Evolutionary conservation across 2,113 vertebrate species (phyloP).

Genomic region (Nycticebus coucang): DNA sequence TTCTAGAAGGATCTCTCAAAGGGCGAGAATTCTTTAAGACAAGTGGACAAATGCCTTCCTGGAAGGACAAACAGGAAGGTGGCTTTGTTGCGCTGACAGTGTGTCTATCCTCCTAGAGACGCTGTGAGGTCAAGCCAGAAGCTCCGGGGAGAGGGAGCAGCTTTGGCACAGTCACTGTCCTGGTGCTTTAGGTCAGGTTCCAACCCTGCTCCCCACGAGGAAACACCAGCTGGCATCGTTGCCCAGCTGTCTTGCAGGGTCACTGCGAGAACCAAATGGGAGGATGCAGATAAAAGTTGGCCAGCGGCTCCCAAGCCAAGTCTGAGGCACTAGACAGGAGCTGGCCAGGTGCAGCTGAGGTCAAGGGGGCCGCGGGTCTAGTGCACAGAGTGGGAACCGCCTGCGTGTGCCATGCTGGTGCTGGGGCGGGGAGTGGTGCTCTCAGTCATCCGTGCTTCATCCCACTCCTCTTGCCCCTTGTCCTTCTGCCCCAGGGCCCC

Average conservation of each 20-base stretch:
- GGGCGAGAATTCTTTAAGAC: background rate
- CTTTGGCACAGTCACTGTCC: background rate
- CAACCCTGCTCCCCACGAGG: fast-evolving
- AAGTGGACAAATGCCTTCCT: background rate
- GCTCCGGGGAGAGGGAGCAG: fast-evolving
- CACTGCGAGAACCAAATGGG: fast-evolving
- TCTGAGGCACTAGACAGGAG: background rate
- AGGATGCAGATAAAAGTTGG: background rate
- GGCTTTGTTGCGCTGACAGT: fast-evolving
- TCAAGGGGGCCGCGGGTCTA: too few relatives aligned
- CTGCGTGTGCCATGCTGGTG: fast-evolving
- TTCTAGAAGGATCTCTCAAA: background rate
- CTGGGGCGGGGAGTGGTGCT: fast-evolving
- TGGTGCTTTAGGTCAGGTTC: background rate
- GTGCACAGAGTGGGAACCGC: fast-evolving
- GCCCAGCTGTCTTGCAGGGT: fast-evolving
- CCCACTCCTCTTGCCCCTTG: background rate
- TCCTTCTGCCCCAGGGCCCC: background rate
- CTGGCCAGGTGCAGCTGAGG: background rate
- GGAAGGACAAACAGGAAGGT: background rate
- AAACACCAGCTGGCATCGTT: fast-evolving
- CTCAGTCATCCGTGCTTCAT: background rate
- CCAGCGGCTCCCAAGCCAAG: background rate
- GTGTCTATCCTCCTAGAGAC: fast-evolving
- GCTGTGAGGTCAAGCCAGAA: fast-evolving